Conservation (phyloP, 1,140 invertebrate genomes). For the Pemphigus obesinymphae region DNA sequence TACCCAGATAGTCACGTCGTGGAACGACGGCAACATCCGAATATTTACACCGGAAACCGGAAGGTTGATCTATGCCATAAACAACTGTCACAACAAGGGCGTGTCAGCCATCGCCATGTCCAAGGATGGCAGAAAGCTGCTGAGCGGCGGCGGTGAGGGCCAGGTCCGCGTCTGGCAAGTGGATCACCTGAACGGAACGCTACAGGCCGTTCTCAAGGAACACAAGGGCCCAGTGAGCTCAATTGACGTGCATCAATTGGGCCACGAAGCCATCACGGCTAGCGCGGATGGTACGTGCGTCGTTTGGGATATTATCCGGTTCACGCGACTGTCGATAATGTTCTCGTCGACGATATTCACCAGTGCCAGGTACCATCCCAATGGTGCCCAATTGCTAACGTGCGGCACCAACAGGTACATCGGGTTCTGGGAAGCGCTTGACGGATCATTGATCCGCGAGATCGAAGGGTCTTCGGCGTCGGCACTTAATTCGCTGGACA, state of each 20-base stretch:
- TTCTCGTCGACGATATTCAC: slow-evolving; percentile 86
- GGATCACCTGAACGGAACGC: slow-evolving; percentile 58
- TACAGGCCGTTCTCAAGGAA: slow-evolving; percentile 74
- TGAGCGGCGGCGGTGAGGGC: slow-evolving; percentile 84
- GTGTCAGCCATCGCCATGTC: slow-evolving; percentile 73
- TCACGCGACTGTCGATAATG: slow-evolving; percentile 70
- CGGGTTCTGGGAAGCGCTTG: slow-evolving; percentile 80
- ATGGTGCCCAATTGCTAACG: slow-evolving; percentile 76
- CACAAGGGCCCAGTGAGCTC: slow-evolving; percentile 81
- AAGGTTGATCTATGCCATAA: slow-evolving; percentile 69
- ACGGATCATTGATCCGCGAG: slow-evolving; percentile 70
- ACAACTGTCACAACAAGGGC: slow-evolving; percentile 81
- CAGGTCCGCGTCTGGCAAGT: slow-evolving; percentile 74
- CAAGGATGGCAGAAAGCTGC: slow-evolving; percentile 63
- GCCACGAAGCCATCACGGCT: slow-evolving; percentile 76
- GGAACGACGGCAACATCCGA: slow-evolving; percentile 84
- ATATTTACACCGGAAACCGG: slow-evolving; percentile 79
- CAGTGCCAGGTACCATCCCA: slow-evolving; percentile 70
- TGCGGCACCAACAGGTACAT: slow-evolving; percentile 82
- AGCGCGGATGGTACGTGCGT: slow-evolving; percentile 86
- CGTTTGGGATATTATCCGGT: slow-evolving; percentile 71
- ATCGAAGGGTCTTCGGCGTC: slow-evolving; percentile 75
- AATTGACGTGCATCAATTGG: slow-evolving; percentile 68
- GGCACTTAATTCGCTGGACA: slow-evolving; percentile 71
- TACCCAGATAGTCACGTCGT: slow-evolving; percentile 59